Evolutionary conservation across 2,797 vertebrate genomes (phyloP), one percentile per base, ranked within the genome.

Genomic region (Tympanoctomys barrerae): DNA sequence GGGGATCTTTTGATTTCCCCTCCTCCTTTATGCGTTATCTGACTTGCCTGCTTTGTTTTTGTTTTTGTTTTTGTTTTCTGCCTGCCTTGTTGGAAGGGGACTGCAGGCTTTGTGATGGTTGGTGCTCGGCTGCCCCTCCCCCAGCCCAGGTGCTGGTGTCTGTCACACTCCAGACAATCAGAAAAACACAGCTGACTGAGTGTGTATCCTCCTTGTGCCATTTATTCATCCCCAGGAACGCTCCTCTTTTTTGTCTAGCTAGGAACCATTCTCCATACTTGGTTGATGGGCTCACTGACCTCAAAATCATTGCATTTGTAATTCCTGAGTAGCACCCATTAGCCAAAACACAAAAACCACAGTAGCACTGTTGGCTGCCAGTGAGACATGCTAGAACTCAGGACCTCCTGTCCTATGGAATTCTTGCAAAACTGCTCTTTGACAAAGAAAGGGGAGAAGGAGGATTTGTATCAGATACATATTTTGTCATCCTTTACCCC

Each of bases 1-100:
- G 19, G 70, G 61, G 54, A 26, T 87, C 59, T 75, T 95, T 91
- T 95, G 78, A 87, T 96, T 96, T 84, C 70, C 75, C 75, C 2
- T 83, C 28, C 54, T 91, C 64, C 87, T 79, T 93, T 89, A 64
- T 54, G 8, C 36, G 9, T 94, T 90, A 96, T 97, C 97, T 95
- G 79, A 96, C 93, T 91, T 68, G 66, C 46, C 79, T 19, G 64
- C 73, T 6, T 42, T 42, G 42, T 42, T 42, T 42, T 42, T 42
- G 42, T 42, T 42, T 42, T 42, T 42, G 42, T 42, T 42, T 42
- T 42, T 42, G 42, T 42, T 42, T 42, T 42, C 42, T 68, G 66
- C 39, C 80, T 21, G 64, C 73, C 90, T 92, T 62, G 68, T 91
- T 94, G 85, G 94, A 96, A 78, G 1, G 16, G 19, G 62, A 68